Evolutionary conservation across 2,797 vertebrate species (phyloP).

Genomic region (Anguilla anguilla): DNA sequence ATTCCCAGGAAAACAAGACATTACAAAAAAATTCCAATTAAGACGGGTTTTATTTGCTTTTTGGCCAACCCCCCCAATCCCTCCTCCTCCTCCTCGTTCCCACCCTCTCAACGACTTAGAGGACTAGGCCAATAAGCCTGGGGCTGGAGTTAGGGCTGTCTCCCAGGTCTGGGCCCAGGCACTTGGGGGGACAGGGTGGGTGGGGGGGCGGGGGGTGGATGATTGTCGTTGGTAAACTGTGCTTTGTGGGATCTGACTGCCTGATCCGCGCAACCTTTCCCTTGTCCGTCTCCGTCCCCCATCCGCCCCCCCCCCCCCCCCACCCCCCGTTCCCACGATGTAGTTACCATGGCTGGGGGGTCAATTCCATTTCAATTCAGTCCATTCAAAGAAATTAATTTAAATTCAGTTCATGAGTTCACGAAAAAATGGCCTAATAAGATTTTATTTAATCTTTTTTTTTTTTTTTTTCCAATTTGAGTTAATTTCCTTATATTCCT

Average conservation of each 20-base stretch:
- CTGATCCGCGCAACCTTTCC: conserved; percentile 67
- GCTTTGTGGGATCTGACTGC: conserved; percentile 76
- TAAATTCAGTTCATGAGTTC: too few relatives aligned
- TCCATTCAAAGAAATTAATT: too few relatives aligned
- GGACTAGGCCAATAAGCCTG: conserved; percentile 60
- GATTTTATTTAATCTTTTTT: neutral
- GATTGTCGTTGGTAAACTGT: conserved; percentile 75
- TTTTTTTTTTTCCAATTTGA: neutral
- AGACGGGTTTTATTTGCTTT: conserved; percentile 73
- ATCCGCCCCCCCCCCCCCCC: conserved; percentile 51
- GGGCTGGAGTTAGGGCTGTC: conserved; percentile 72
- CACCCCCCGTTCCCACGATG: conserved; percentile 46
- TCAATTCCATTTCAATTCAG: too few relatives aligned
- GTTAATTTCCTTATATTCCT: too few relatives aligned
- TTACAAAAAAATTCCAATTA: conserved; percentile 76
- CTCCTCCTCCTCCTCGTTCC: conserved; percentile 33
- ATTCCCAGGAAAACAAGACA: conserved; percentile 75
- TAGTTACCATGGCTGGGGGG: conserved; percentile 9
- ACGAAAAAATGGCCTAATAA: too few relatives aligned
- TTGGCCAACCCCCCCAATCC: conserved; percentile 52
- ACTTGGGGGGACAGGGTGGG: conserved; percentile 39
- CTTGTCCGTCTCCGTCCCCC: neutral
- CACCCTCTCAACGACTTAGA: conserved; percentile 54
- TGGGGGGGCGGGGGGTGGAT: conserved; percentile 31
- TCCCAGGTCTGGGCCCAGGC: conserved; percentile 71